A percentile compares a stretch with the other conserved stretches of the same genome.
These are phyloP conservation scores for Tachuris rubrigastra DNA, from an alignment of 2,113 vertebrate genomes.

Conservation along the genomic window DNA sequence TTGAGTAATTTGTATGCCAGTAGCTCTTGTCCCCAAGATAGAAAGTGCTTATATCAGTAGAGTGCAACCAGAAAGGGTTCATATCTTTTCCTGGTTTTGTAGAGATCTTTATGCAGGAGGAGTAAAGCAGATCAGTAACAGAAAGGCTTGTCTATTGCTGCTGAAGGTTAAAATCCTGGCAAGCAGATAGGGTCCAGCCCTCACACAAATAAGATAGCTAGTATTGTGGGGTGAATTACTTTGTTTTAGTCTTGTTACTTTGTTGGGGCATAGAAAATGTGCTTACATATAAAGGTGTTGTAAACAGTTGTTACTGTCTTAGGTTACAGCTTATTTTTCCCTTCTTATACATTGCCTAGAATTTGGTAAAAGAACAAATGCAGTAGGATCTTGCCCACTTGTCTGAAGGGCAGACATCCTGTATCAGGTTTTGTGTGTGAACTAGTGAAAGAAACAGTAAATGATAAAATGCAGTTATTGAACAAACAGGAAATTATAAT, in stretches of 20 bases:
- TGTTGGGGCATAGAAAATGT: not conserved
- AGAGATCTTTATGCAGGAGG: not conserved
- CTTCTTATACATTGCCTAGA: not conserved
- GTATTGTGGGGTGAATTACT: not conserved
- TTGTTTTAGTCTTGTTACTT: not conserved
- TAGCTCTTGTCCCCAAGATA: not conserved
- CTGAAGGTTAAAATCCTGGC: not conserved
- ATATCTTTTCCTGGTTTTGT: not conserved
- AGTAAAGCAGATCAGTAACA: not conserved
- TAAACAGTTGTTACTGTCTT: not conserved
- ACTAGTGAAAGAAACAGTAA: not conserved
- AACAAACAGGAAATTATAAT: not conserved
- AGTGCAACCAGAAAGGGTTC: not conserved
- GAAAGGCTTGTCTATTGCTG: not conserved
- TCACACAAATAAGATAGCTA: not conserved
- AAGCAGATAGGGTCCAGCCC: not conserved
- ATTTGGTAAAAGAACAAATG: not conserved
- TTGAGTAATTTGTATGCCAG: not conserved
- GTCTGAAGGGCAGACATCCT: not conserved
- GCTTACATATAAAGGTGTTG: not conserved
- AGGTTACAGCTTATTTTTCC: not conserved
- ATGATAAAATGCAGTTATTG: not conserved
- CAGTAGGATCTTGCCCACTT: not conserved
- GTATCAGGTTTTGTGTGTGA: not conserved
- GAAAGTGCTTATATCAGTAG: not conserved